Evolutionary conservation across 1,140 invertebrate genomes (phyloP).

Genomic region (Drosophila orena): DNA sequence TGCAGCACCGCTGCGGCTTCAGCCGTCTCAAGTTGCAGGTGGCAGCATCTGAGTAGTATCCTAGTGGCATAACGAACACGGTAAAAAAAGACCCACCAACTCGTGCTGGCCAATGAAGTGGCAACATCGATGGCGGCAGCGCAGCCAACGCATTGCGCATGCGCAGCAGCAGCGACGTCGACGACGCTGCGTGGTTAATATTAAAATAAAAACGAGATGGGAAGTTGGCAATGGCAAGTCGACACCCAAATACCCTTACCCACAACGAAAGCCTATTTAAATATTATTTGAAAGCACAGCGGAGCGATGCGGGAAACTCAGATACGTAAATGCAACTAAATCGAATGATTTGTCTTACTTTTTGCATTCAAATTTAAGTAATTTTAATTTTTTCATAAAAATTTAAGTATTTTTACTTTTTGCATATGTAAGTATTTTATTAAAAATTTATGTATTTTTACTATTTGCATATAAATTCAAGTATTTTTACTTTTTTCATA

Average conservation of each 20-base stretch:
- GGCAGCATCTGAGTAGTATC: conserved; percentile 20
- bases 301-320: background rate
- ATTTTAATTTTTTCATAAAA: too few relatives aligned
- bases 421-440: too few relatives aligned
- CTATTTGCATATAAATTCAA: background rate
- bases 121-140: conserved; percentile 10
- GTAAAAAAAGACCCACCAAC: background rate
- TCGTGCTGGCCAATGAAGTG: conserved; percentile 1
- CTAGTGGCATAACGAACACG: background rate
- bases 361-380: background rate
- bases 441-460: too few relatives aligned
- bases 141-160: conserved; percentile 53
- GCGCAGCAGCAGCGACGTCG: conserved; percentile 35
- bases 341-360: background rate
- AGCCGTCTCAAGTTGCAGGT: conserved; percentile 3
- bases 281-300: background rate
- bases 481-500: too few relatives aligned
- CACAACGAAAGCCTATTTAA: background rate
- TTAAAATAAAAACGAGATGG: conserved; percentile 51
- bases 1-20: background rate
- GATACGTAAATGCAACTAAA: background rate
- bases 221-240: background rate
- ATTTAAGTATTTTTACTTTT: too few relatives aligned
- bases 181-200: conserved; percentile 45
- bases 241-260: background rate